Percentiles rank a stretch among this genome's conserved stretches.
These are phyloP conservation scores for Helicoverpa zea DNA, from an alignment of 1,140 invertebrate species.

Conservation along the genomic window DNA sequence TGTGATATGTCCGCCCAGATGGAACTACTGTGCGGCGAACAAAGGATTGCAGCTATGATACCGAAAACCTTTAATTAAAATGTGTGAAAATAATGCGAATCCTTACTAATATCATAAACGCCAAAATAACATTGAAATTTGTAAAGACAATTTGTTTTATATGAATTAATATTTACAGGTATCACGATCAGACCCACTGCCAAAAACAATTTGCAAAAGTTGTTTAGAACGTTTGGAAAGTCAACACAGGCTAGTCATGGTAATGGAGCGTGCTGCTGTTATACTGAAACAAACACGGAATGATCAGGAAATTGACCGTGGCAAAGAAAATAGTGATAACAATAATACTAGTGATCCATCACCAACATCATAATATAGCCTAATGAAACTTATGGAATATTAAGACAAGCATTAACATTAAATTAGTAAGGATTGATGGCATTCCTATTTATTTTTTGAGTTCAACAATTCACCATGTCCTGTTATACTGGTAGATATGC, in stretches of 20 bases:
- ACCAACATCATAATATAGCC: slow-evolving; percentile 63
- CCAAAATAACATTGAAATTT: neutral
- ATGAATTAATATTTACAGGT: slow-evolving; percentile 85
- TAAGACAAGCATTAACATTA: neutral
- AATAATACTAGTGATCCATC: slow-evolving; percentile 62
- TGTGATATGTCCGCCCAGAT: too few species aligned
- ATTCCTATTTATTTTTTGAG: neutral
- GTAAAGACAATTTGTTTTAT: neutral
- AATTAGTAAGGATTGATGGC: neutral
- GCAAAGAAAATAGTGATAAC: slow-evolving; percentile 54
- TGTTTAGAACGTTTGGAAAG: slow-evolving; percentile 90
- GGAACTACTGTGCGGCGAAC: too few species aligned
- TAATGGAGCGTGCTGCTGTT: slow-evolving; percentile 84
- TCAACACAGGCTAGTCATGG: slow-evolving; percentile 90
- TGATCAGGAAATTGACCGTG: slow-evolving; percentile 40
- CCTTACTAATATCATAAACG: too few species aligned
- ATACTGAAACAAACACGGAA: slow-evolving; percentile 75
- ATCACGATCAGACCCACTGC: slow-evolving; percentile 90
- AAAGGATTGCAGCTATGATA: too few species aligned
- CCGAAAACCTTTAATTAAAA: too few species aligned
- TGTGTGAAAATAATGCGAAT: too few species aligned
- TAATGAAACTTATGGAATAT: neutral
- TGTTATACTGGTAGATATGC: too few species aligned
- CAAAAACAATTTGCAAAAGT: slow-evolving; percentile 91
- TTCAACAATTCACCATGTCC: too few species aligned